Evolutionary conservation across 2,113 vertebrate species (phyloP).

Genomic region (Pangasianodon gigas): DNA sequence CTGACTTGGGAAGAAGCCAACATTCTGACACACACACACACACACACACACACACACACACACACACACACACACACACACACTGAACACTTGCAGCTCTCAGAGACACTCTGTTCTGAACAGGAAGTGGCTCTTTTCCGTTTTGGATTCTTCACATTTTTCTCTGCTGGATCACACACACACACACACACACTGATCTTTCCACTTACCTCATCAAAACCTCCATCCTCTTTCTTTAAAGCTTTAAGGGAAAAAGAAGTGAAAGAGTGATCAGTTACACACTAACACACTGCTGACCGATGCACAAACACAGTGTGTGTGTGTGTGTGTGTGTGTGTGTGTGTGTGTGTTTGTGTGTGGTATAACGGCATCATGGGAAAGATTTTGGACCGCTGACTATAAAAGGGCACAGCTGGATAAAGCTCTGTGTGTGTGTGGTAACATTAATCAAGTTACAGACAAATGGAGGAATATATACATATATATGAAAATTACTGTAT

Average conservation of each 20-base stretch:
- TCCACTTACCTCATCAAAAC: constrained; percentile 88
- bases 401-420: neutral
- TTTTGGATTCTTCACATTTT: constrained; percentile 69
- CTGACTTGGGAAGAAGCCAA: neutral
- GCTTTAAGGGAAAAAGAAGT: constrained; percentile 79
- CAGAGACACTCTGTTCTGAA: constrained; percentile 40
- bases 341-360: neutral
- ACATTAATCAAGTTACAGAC: too few relatives aligned
- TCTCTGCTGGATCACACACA: constrained; percentile 44
- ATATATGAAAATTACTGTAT: too few relatives aligned
- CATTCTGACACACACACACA: constrained; percentile 12
- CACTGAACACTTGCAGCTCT: constrained; percentile 27
- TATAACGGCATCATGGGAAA: neutral
- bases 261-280: constrained; percentile 17
- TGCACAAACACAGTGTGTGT: neutral
- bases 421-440: neutral
- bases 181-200: constrained; percentile 28
- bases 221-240: constrained; percentile 94
- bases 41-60: constrained; percentile 39
- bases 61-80: constrained; percentile 25
- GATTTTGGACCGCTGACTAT: neutral
- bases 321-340: neutral
- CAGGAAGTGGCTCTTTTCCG: constrained; percentile 65
- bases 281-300: neutral
- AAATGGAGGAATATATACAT: too few relatives aligned